A percentile compares a stretch with the other conserved stretches of the same genome.
These are phyloP conservation scores for Plagodis pulveraria DNA, from an alignment of 2,888 invertebrate genomes.

Conservation along the genomic window DNA sequence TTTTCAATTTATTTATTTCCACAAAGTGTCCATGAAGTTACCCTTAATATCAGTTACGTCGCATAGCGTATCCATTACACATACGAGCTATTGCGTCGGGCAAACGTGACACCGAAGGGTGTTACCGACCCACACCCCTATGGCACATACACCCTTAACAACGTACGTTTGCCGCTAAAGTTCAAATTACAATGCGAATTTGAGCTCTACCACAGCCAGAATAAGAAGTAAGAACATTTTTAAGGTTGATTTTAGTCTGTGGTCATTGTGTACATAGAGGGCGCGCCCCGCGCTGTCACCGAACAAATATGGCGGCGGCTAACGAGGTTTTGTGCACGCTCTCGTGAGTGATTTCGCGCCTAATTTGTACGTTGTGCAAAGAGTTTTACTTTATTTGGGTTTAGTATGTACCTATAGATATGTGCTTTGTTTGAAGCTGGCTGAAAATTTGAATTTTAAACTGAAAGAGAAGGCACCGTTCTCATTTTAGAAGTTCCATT, in stretches of 20 bases:
- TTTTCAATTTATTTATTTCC: not conserved
- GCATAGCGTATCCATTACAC: constrained; percentile 79
- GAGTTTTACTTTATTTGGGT: constrained; percentile 44
- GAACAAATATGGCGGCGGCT: constrained; percentile 81
- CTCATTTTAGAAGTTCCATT: no score
- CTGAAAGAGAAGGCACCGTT: no score
- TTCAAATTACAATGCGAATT: constrained; percentile 34
- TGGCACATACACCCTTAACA: constrained; percentile 71
- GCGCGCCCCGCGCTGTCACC: constrained; percentile 80
- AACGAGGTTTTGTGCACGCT: constrained; percentile 80
- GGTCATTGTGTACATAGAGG: constrained; percentile 80
- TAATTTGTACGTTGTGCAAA: constrained; percentile 68
- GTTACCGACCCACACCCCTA: constrained; percentile 78
- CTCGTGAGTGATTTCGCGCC: constrained; percentile 83
- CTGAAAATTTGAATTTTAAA: not conserved
- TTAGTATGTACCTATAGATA: not conserved
- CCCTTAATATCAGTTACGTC: constrained; percentile 69
- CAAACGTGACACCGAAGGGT: constrained; percentile 75
- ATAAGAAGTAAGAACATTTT: constrained; percentile 37
- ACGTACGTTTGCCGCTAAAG: constrained; percentile 44
- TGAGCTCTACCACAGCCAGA: constrained; percentile 40
- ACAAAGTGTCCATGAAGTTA: not conserved
- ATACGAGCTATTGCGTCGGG: constrained; percentile 75
- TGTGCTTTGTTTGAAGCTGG: constrained; percentile 3
- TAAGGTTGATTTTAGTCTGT: constrained; percentile 33